A percentile compares a stretch with the other conserved stretches of the same genome.
Conservation (phyloP, 2,113 vertebrate genomes). For the Oryctolagus cuniculus region DNA sequence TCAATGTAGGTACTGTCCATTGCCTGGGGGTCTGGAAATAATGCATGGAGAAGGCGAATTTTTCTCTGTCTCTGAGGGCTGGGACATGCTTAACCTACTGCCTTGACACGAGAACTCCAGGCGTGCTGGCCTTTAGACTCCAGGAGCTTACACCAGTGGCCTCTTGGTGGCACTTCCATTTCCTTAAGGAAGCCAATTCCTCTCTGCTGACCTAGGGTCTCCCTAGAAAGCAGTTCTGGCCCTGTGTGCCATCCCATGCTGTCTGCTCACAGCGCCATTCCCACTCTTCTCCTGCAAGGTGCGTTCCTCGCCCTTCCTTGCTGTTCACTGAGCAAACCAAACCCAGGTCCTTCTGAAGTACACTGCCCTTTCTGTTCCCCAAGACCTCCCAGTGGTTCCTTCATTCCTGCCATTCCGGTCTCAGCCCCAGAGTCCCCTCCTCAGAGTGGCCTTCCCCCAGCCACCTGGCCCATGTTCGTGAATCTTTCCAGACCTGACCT, state of each 20-base stretch:
- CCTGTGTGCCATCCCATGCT: background rate
- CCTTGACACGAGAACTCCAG: no score
- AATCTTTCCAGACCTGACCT: background rate
- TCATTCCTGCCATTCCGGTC: background rate
- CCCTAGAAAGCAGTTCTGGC: background rate
- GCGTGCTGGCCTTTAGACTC: background rate
- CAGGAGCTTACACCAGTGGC: no score
- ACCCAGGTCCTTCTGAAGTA: background rate
- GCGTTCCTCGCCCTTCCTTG: background rate
- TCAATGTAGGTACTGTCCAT: no score
- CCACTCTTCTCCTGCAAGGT: background rate
- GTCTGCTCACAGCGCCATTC: background rate
- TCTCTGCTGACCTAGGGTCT: fast-evolving
- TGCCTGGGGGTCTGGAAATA: no score
- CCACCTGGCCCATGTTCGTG: background rate
- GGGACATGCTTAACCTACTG: no score
- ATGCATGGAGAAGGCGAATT: no score
- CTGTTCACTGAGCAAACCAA: background rate
- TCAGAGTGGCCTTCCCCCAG: background rate
- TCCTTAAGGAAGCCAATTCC: no score
- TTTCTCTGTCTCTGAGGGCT: no score
- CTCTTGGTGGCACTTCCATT: no score
- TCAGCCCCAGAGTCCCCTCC: background rate
- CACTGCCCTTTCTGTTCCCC: background rate
- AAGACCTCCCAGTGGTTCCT: background rate